Conservation (phyloP, 2,113 vertebrate genomes). For the Noturus placidus region DNA sequence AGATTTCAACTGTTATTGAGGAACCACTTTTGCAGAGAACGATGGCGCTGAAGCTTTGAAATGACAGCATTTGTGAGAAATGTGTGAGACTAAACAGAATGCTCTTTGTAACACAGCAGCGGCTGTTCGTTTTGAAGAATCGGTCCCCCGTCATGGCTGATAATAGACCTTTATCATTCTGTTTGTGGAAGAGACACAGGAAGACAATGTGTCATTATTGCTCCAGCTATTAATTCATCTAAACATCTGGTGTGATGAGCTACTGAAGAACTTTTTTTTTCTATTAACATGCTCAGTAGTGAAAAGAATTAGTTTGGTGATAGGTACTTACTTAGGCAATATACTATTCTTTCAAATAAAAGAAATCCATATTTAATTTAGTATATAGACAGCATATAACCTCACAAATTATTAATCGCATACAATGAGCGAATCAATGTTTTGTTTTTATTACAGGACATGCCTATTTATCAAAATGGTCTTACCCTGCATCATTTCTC, state of each 20-base stretch:
- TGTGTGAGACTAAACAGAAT: conserved; percentile 35
- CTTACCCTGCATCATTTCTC: conserved; percentile 56
- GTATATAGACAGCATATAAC: neutral
- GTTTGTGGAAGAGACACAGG: conserved; percentile 31
- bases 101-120: conserved; percentile 32
- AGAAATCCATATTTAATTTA: neutral
- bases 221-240: conserved; percentile 30
- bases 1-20: conserved; percentile 51
- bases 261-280: conserved; percentile 34
- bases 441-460: neutral
- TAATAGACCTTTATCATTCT: conserved; percentile 40
- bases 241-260: conserved; percentile 47
- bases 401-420: neutral
- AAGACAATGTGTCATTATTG: conserved; percentile 42
- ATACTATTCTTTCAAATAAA: neutral
- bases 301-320: neutral
- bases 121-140: conserved; percentile 33
- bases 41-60: conserved; percentile 40
- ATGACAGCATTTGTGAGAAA: conserved; percentile 43
- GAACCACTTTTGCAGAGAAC: conserved; percentile 43
- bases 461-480: conserved; percentile 41
- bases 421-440: neutral
- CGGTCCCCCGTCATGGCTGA: conserved; percentile 27
- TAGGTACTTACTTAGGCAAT: neutral
- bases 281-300: conserved; percentile 17